Conservation (phyloP, 2,113 vertebrate genomes). For the Microcebus lehilahytsara region DNA sequence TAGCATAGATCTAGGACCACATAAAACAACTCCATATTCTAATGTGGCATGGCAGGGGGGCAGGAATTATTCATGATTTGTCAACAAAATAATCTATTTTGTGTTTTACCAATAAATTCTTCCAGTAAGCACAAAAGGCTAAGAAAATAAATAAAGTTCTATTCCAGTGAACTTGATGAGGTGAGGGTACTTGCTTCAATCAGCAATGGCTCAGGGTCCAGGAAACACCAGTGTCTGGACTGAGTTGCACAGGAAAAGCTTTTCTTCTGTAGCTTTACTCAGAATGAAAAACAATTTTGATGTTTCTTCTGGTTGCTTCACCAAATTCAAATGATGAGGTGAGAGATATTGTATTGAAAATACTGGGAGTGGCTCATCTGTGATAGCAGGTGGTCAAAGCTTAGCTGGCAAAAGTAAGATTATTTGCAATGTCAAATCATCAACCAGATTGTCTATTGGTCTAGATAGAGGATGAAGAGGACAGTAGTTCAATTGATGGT, state of each 20-base stretch:
- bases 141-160: background rate
- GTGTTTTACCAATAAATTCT: background rate
- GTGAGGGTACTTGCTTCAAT: background rate
- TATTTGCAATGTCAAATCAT: background rate
- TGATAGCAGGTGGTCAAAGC: background rate
- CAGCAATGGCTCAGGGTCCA: background rate
- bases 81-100: constrained; percentile 11
- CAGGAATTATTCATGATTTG: background rate
- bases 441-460: background rate
- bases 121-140: background rate
- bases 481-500: background rate
- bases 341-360: background rate
- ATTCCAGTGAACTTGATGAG: background rate
- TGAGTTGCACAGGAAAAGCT: background rate
- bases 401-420: background rate
- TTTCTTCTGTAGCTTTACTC: background rate
- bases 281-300: constrained; percentile 14
- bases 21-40: background rate
- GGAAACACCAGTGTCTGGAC: background rate
- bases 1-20: background rate
- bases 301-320: constrained; percentile 13
- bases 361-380: background rate
- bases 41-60: too few relatives aligned
- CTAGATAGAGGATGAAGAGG: background rate
- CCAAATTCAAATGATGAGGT: constrained; percentile 7